Percentiles rank a stretch among this genome's conserved stretches.
These are phyloP conservation scores for Gobio gobio DNA, from an alignment of 2,113 vertebrate genomes.

Conservation along the genomic window DNA sequence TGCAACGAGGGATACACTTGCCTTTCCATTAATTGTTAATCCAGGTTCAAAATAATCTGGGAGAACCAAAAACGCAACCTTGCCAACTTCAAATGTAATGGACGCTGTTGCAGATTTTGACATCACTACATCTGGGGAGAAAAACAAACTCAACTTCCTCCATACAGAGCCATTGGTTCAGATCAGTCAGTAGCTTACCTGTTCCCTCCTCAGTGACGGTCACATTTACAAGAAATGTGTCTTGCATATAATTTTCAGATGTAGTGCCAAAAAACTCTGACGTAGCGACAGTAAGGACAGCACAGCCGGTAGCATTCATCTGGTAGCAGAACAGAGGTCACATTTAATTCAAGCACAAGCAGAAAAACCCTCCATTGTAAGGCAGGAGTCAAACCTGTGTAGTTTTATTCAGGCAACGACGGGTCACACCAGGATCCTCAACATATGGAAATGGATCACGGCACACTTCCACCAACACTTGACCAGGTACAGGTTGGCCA, in stretches of 20 bases:
- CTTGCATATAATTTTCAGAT: neutral
- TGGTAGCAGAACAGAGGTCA: neutral
- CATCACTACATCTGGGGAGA: neutral
- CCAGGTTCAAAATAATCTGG: conserved; percentile 61
- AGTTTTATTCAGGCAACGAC: neutral
- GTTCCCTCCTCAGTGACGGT: conserved; percentile 70
- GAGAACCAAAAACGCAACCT: conserved; percentile 64
- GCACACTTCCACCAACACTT: too few species aligned
- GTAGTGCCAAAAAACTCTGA: conserved; percentile 55
- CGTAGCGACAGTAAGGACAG: neutral
- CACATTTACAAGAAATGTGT: neutral
- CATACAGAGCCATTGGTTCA: too few species aligned
- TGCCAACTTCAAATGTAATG: conserved; percentile 65
- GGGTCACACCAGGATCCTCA: neutral
- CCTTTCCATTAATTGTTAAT: conserved; percentile 63
- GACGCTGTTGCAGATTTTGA: neutral
- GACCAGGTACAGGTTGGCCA: too few species aligned
- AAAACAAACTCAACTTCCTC: too few species aligned
- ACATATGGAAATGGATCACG: too few species aligned
- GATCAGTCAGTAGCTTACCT: conserved; percentile 50
- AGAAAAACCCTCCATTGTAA: neutral
- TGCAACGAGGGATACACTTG: conserved; percentile 24
- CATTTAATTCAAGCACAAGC: too few species aligned
- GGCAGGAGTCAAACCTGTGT: neutral
- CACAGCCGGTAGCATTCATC: neutral